phyloP scores from a whole-genome alignment of 2,888 invertebrate genomes.

The Trichogramma evanescens region DNA sequence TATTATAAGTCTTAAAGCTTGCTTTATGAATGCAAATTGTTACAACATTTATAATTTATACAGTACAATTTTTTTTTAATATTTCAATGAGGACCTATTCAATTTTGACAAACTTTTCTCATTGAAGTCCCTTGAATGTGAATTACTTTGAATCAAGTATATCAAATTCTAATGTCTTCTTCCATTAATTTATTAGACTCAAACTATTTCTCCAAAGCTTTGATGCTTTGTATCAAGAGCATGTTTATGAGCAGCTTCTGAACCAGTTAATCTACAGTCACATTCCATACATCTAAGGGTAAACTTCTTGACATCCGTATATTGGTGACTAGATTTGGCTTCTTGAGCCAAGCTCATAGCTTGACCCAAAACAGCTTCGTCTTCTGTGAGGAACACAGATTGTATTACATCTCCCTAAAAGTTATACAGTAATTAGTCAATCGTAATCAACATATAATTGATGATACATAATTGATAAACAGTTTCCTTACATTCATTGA shows the following conservation, averaged over 20 bases:
- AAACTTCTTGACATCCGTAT: slow-evolving; percentile 83
- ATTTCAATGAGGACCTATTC: too few species aligned
- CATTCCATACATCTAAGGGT: slow-evolving; percentile 79
- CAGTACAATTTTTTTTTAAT: too few species aligned
- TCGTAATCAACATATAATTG: slow-evolving; percentile 1
- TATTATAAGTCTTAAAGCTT: too few species aligned
- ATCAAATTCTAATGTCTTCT: too few species aligned
- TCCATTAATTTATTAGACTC: not conserved
- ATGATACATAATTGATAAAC: not conserved
- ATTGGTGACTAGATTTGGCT: slow-evolving; percentile 83
- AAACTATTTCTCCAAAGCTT: slow-evolving; percentile 66
- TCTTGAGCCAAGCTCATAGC: slow-evolving; percentile 81
- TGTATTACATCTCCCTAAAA: slow-evolving; percentile 63
- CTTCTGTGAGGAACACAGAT: slow-evolving; percentile 74
- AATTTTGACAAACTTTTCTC: too few species aligned
- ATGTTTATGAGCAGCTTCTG: slow-evolving; percentile 75
- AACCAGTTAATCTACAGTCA: slow-evolving; percentile 67
- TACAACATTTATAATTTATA: too few species aligned
- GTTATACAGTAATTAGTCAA: slow-evolving; percentile 12
- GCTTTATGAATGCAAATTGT: too few species aligned
- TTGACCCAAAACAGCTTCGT: slow-evolving; percentile 65
- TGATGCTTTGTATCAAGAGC: slow-evolving; percentile 78
- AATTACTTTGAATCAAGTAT: too few species aligned
- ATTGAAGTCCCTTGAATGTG: too few species aligned
- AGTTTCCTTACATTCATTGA: slow-evolving; percentile 60